Conservation (phyloP, 1,140 invertebrate genomes). For the Drepana arcuata region DNA sequence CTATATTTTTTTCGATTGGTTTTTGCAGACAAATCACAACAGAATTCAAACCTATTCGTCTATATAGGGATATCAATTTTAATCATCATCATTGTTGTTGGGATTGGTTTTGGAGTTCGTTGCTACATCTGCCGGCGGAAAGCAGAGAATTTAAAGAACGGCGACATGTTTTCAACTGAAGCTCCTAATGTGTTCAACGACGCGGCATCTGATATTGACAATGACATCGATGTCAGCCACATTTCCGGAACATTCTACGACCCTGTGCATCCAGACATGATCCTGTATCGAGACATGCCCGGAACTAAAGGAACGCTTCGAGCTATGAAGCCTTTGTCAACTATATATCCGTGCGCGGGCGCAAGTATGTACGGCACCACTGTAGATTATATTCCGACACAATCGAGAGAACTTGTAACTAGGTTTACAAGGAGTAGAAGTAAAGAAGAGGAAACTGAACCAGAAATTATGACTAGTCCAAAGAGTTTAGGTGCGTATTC, state of each 20-base stretch:
- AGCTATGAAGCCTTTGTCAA: constrained; percentile 59
- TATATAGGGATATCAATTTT: constrained; percentile 42
- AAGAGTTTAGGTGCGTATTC: constrained; percentile 60
- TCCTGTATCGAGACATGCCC: constrained; percentile 53
- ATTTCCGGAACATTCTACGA: constrained; percentile 66
- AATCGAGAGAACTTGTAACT: constrained; percentile 29
- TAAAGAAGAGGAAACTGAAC: constrained; percentile 29
- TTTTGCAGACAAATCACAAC: constrained; percentile 10
- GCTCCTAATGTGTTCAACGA: constrained; percentile 65
- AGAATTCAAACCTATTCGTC: constrained; percentile 31
- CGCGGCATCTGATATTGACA: constrained; percentile 63
- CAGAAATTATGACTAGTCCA: constrained; percentile 52
- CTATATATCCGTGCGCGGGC: constrained; percentile 53
- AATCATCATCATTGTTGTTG: constrained; percentile 32
- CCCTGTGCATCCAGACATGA: constrained; percentile 65
- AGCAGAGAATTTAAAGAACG: constrained; percentile 47
- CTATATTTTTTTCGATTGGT: no score
- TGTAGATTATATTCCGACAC: constrained; percentile 47
- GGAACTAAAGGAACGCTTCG: constrained; percentile 40
- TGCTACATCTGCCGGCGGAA: constrained; percentile 38
- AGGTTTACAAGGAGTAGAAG: constrained; percentile 38
- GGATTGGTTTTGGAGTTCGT: constrained; percentile 29
- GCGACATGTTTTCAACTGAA: constrained; percentile 67
- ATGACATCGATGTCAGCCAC: constrained; percentile 61
- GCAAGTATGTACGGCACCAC: constrained; percentile 65